A percentile compares a stretch with the other conserved stretches of the same genome.
Evolutionary conservation across 2,113 vertebrate species (phyloP).

Genomic region (Indri indri): DNA sequence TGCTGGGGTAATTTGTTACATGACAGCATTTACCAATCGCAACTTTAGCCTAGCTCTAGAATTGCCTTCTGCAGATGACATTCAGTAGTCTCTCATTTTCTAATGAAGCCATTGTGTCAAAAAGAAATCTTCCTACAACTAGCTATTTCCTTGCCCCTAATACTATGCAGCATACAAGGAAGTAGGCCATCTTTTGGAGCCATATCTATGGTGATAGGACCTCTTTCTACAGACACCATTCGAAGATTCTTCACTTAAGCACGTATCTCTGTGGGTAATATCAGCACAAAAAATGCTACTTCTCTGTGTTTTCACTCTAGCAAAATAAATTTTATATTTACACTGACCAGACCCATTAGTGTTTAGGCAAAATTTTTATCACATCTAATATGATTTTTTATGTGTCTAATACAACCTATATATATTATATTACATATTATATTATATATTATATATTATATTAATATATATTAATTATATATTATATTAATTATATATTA

Average conservation of each 20-base stretch:
- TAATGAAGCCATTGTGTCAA: neutral
- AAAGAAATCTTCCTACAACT: neutral
- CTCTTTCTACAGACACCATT: neutral
- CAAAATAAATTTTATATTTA: neutral
- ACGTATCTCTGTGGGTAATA: neutral
- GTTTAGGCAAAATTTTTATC: neutral
- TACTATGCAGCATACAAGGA: rapidly evolving
- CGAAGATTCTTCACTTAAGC: neutral
- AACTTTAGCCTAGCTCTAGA: neutral
- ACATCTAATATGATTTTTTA: neutral
- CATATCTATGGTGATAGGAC: neutral
- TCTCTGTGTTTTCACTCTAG: neutral
- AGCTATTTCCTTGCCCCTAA: neutral
- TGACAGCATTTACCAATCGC: neutral
- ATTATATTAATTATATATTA: too few species aligned
- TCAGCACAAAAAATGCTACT: neutral
- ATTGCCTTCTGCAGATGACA: neutral
- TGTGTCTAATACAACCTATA: neutral
- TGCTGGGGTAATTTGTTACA: neutral
- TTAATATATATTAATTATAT: too few species aligned
- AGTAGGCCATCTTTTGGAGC: neutral
- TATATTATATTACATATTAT: too few species aligned
- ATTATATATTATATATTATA: too few species aligned
- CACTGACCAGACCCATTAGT: neutral
- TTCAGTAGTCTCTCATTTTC: neutral